Base-by-base conservation (phyloP, 1,140 invertebrate species). In the Drosophila insularis region DNA sequence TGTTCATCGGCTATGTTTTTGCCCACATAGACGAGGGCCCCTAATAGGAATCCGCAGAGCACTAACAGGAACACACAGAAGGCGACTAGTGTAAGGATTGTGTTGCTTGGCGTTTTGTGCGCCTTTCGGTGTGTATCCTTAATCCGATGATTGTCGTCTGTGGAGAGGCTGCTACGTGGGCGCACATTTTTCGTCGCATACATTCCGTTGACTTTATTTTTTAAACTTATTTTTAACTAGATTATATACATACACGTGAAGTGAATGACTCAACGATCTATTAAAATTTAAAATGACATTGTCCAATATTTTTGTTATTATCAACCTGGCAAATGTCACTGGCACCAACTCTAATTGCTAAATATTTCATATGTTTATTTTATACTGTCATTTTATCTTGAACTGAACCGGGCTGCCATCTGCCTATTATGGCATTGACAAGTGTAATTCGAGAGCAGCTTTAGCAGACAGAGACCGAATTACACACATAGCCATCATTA, bases 51-150 rank as follows among this genome's bases (percentile, higher is more conserved):
- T 55, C 76, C 87, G 71, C 92, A 93, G 1, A 93, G 68, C 23
- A 93, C 91, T 14, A 92, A 71, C 27, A 93, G 80, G 64, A 93
- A 93, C 27, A 93, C 71, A 75, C 93, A 93, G 68, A 92, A 93
- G 39, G 92, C 93, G n/a, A 91, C 74, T 2, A 93, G 72, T 4
- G 90, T 91, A 21, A 91, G 75, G 17, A 91, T 73, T 17, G 90
- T 87, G 43, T 90, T 91, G 54, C 82, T 85, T 14, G 74, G 85
- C 17, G 81, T 71, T 68, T 86, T 80, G 14, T 87, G 71, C 1
- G 43, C 43, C 1, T 50, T 61, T 32, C 87, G 75, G 58, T 85
- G 86, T 35, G 86, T 71, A 62, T 91, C 89, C 79, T 90, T 90
- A 54, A 91, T 85, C 27, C 90, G 90, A 63, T 91, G 86, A 70